Conservation (phyloP, 1,140 invertebrate genomes). For the Pomphorhynchus laevis region DNA sequence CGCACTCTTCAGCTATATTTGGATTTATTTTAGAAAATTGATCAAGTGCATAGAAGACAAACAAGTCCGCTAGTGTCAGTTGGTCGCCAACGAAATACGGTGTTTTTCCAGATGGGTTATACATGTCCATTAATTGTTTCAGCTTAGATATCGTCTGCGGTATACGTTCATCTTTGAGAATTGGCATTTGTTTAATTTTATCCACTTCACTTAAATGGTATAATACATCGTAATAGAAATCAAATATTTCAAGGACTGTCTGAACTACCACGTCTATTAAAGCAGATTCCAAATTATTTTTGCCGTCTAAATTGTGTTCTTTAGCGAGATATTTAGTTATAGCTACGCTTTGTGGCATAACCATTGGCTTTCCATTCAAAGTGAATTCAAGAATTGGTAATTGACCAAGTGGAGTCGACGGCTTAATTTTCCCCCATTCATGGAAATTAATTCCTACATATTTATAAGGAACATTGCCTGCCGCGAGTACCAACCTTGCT, state of each 20-base stretch:
- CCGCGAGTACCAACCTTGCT: conserved; percentile 10
- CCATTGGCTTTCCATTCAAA: background rate
- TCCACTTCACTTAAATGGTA: no score
- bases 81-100: background rate
- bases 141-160: no score
- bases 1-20: background rate
- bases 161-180: no score
- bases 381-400: conserved; percentile 5
- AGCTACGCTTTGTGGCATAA: background rate
- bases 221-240: no score
- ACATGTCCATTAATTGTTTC: no score
- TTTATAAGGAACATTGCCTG: conserved; percentile 11
- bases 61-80: background rate
- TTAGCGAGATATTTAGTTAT: background rate
- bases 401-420: conserved; percentile 11
- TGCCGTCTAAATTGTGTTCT: conserved; percentile 6
- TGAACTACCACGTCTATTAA: conserved; percentile 7
- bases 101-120: no score
- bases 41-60: background rate
- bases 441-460: conserved; percentile 9
- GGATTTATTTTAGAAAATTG: background rate
- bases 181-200: no score
- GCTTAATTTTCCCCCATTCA: conserved; percentile 12
- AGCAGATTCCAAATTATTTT: conserved; percentile 6
- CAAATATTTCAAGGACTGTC: background rate